phyloP scores from a whole-genome alignment of 2,797 vertebrate species.

The Mormyrus proboscirostris region DNA sequence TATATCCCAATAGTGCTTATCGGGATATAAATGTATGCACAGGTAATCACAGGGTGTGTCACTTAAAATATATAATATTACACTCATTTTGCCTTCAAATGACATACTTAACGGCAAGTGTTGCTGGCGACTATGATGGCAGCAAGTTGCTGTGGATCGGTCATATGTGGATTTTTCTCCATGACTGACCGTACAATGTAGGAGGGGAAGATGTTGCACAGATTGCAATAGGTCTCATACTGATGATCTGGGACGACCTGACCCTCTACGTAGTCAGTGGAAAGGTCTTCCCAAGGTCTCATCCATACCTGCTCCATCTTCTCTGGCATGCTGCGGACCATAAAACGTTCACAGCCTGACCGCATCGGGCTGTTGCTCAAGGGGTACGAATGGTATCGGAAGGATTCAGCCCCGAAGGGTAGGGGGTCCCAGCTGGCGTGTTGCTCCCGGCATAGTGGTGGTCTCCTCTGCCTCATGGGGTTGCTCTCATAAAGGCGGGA shows the following conservation, averaged over 20 bases:
- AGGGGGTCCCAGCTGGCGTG: conserved; percentile 97
- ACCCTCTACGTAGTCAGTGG: conserved; percentile 60
- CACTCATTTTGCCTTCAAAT: conserved; percentile 26
- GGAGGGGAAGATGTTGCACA: conserved; percentile 97
- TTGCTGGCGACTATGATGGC: conserved; percentile 88
- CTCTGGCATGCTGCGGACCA: conserved; percentile 97
- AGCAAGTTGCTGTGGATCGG: conserved; percentile 92
- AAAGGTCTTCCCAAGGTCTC: conserved; percentile 75
- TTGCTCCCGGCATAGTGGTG: conserved; percentile 92
- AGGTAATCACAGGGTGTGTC: conserved; percentile 27
- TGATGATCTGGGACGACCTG: conserved; percentile 88
- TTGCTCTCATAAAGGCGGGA: conserved; percentile 94
- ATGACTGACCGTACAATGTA: conserved; percentile 91
- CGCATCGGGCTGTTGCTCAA: conserved; percentile 85
- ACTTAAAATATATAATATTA: conserved; percentile 22
- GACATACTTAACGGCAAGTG: conserved; percentile 44
- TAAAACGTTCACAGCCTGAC: conserved; percentile 90
- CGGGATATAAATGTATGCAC: conserved; percentile 40
- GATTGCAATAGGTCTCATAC: conserved; percentile 96
- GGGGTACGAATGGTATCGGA: conserved; percentile 82
- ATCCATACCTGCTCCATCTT: conserved; percentile 99
- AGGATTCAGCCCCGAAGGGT: conserved; percentile 79
- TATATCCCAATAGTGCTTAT: conserved; percentile 55
- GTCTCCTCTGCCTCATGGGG: conserved; percentile 81
- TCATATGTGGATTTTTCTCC: conserved; percentile 96